A percentile compares a stretch with the other conserved stretches of the same genome.
Evolutionary conservation across 2,113 vertebrate species (phyloP).

Genomic region (Cyprinus carpio): DNA sequence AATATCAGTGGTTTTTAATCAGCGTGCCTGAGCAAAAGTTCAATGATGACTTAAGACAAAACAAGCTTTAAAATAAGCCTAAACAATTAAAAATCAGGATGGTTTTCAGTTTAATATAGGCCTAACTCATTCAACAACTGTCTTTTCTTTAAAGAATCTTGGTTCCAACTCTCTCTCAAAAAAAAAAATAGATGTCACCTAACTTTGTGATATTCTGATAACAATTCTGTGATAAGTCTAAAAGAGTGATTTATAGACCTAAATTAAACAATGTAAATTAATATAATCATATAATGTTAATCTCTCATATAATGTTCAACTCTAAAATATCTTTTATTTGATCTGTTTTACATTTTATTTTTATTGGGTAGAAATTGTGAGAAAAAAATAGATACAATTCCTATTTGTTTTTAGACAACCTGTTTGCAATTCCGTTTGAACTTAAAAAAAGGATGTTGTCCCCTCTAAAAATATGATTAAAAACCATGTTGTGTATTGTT

Average conservation of each 20-base stretch:
- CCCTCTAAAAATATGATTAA: too few species aligned
- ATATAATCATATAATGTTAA: neutral
- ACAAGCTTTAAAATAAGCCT: neutral
- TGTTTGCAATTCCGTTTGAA: neutral
- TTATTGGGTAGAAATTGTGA: neutral
- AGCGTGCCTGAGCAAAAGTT: neutral
- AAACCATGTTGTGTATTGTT: too few species aligned
- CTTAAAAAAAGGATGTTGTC: too few species aligned
- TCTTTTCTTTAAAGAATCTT: too few species aligned
- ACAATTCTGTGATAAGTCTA: too few species aligned
- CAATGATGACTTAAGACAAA: neutral
- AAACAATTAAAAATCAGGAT: neutral
- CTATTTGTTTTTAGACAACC: neutral
- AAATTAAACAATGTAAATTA: neutral
- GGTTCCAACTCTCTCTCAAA: neutral
- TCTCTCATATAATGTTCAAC: neutral
- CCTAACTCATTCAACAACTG: too few species aligned
- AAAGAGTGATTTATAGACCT: neutral
- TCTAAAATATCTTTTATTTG: neutral
- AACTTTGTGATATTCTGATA: neutral
- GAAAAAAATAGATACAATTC: neutral
- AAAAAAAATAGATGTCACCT: neutral
- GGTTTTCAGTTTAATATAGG: neutral
- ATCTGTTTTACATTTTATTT: neutral
- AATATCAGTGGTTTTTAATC: neutral